These are phyloP conservation scores for Thymelicus sylvestris DNA, from an alignment of 2,888 invertebrate genomes.

Conservation along the genomic window DNA sequence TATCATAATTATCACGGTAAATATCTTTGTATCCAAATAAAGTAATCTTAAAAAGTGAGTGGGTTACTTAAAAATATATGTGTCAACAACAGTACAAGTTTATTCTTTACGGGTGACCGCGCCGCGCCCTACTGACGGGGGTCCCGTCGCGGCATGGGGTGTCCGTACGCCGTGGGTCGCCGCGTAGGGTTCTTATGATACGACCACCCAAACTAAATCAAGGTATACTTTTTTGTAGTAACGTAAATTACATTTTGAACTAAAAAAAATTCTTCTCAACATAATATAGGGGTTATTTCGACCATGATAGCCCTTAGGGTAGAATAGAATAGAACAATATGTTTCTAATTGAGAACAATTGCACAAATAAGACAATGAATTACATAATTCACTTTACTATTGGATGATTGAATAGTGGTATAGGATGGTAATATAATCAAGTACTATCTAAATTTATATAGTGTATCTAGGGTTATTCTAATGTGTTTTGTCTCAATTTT, in stretches of 20 bases:
- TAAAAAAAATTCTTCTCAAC: background rate
- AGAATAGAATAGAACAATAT: background rate
- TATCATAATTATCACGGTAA: too few relatives aligned
- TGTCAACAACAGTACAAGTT: constrained; percentile 38
- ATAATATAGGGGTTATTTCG: background rate
- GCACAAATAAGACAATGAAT: constrained; percentile 13
- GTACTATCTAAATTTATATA: background rate
- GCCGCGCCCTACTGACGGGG: background rate
- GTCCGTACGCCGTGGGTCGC: too few relatives aligned
- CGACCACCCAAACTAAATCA: background rate
- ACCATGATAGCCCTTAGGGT: background rate
- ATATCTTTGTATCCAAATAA: too few relatives aligned
- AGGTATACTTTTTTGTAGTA: background rate
- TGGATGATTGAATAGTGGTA: background rate
- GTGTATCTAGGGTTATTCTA: background rate
- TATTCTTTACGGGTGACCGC: constrained; percentile 9
- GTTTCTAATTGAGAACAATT: background rate
- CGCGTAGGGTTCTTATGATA: background rate
- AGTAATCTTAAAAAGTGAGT: constrained; percentile 1
- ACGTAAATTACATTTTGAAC: background rate
- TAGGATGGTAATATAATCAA: background rate
- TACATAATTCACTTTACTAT: constrained; percentile 6
- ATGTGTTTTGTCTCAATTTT: background rate
- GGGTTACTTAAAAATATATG: constrained; percentile 15
- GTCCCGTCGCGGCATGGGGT: too few relatives aligned